phyloP scores from a whole-genome alignment of 2,888 invertebrate species.

The Anodontia alba region DNA sequence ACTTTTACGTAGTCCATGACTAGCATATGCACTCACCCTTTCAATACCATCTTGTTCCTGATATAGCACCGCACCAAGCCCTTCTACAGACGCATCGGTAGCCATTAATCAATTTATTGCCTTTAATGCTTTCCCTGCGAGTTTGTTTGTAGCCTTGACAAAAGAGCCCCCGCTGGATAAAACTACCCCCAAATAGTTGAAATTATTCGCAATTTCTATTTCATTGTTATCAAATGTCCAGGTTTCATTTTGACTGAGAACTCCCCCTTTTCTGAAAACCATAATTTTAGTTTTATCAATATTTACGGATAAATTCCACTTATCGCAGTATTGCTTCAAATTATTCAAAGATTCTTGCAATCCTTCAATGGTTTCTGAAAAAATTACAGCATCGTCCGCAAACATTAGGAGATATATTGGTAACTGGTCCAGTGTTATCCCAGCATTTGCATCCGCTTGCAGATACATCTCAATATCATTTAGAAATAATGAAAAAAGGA shows the following conservation, averaged over 20 bases:
- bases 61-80: no score
- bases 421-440: constrained; percentile 13
- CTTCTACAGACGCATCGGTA: no score
- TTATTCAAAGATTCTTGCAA: constrained; percentile 28
- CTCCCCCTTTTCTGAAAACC: constrained; percentile 26
- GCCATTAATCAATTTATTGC: background rate
- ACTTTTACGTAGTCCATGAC: no score
- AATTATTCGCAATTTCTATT: constrained; percentile 34
- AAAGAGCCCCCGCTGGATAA: constrained; percentile 36
- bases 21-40: no score
- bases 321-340: constrained; percentile 13
- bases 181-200: constrained; percentile 9
- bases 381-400: constrained; percentile 28
- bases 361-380: constrained; percentile 12
- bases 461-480: constrained; percentile 27
- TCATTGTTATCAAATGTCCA: background rate
- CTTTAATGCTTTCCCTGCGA: background rate
- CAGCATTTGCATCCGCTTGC: background rate
- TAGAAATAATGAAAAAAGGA: constrained; percentile 32
- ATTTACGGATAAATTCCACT: constrained; percentile 26
- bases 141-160: background rate
- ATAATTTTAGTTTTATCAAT: constrained; percentile 29
- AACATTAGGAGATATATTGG: constrained; percentile 21
- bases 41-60: no score
- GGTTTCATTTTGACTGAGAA: background rate